Percentiles rank a stretch among this genome's conserved stretches.
These are phyloP conservation scores for Aethina tumida DNA, from an alignment of 1,140 invertebrate species.

Conservation along the genomic window DNA sequence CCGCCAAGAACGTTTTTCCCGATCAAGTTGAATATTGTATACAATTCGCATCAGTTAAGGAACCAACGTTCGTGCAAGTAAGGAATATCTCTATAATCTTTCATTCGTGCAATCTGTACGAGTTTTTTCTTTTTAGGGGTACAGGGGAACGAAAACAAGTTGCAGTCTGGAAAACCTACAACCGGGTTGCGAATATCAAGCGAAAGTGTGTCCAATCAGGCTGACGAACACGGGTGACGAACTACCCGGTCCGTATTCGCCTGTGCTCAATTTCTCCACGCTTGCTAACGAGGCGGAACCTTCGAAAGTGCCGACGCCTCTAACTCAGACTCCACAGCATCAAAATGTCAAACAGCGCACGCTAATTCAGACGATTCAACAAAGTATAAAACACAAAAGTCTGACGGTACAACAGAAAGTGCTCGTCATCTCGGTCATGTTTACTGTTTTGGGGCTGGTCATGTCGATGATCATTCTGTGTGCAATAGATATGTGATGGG, in stretches of 20 bases:
- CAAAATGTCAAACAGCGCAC: constrained; percentile 17
- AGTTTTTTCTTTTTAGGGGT: constrained; percentile 45
- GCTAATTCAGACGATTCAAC: constrained; percentile 24
- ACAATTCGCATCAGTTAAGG: constrained; percentile 50
- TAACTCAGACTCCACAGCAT: constrained; percentile 13
- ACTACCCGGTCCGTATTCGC: constrained; percentile 55
- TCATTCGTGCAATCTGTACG: constrained; percentile 1
- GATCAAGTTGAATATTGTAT: constrained; percentile 56
- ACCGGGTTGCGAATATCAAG: constrained; percentile 57
- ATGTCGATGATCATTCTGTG: constrained; percentile 44
- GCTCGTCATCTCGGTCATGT: constrained; percentile 48
- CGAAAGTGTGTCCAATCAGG: constrained; percentile 63
- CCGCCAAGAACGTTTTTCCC: constrained; percentile 39
- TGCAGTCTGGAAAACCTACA: constrained; percentile 55
- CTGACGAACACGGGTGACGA: constrained; percentile 41
- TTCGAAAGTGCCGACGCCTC: constrained; percentile 21
- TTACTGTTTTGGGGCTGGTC: constrained; percentile 52
- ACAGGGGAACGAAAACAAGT: constrained; percentile 55
- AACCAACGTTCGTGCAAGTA: constrained; percentile 52
- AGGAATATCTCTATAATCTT: constrained; percentile 10
- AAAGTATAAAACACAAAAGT: constrained; percentile 35
- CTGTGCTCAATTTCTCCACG: constrained; percentile 46
- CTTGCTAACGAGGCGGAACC: constrained; percentile 30
- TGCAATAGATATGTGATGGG: no score
- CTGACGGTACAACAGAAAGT: constrained; percentile 56